Evolutionary conservation across 2,797 vertebrate species (phyloP), one percentile per base, ranked within the genome.

Genomic region (Coccyzus lansbergi): DNA sequence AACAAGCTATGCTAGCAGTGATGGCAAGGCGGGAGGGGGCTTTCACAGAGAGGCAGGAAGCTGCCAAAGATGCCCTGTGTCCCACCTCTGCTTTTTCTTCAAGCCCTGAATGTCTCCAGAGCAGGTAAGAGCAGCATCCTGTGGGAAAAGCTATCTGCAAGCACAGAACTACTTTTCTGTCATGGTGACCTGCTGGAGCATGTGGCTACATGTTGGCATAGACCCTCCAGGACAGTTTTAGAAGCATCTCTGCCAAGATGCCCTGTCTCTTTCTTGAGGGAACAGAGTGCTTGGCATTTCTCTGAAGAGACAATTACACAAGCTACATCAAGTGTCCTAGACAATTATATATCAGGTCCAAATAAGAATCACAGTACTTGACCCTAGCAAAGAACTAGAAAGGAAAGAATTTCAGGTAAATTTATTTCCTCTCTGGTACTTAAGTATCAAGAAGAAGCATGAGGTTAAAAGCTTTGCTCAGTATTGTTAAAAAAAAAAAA

Each of bases 1-100:
- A 83, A 82, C 69, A 88, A 94, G 93, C 93, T 64, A 91, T 5
- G 53, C 68, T 93, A 81, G 82, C 60, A 95, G 95, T 28, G 4
- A 89, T 21, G 58, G 96, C 78, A 83, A 88, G 56, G 42, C 10
- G 0, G 69, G 77, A 58, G 36, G 9, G 79, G 11, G 46, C 48
- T 91, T 46, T 62, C 87, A 68, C 18, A 85, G 70, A 59, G 77
- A 10, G 70, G 28, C 42, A 58, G 55, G 36, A n/a, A 78, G n/a
- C 62, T 69, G 44, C n/a, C 36, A 59, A 0, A 9, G 26, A 10
- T 76, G 86, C 17, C 71, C 46, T 29, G 25, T 18, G 22, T 62
- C 59, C 71, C 70, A 28, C 18, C 62, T 51, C 62, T 74, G 26
- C 29, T 84, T 90, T 55, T 63, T 49, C 20, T 38, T 69, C 36